Evolutionary conservation across 2,113 vertebrate genomes (phyloP), one percentile per base, ranked within the genome.

Genomic region (Vireo altiloquus): DNA sequence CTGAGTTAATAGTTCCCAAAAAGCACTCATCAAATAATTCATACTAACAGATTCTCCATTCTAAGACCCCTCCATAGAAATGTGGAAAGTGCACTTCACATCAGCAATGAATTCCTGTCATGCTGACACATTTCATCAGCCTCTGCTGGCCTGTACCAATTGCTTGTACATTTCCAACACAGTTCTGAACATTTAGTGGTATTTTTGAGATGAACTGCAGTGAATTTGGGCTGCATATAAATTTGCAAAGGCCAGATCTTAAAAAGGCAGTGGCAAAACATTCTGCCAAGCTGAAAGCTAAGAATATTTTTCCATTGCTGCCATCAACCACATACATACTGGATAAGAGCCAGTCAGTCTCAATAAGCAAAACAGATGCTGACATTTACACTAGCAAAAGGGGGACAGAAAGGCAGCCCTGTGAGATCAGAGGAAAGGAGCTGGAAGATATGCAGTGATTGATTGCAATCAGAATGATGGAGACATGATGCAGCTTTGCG

Each of bases 301-400:
- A 91, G 86, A 95, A 81, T 61, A 24, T 89, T 96, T 81, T 94
- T 89, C 83, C 87, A 60, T 46, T 84, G 64, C 89, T 91, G 89
- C 91, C 83, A 82, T 92, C 91, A 65, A 76, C 92, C 84, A 6
- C 94, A 91, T 57, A 56, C 57, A 37, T 53, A 68, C 60, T 94
- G 94, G 89, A 64, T n/a, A 89, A 69, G 25, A 92, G 92, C 94
- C 96, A 95, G 77, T 75, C 57, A 20, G 77, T 56, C 77, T 91
- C 92, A 92, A 56, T 79, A 94, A 89, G 81, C 91, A 84, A 95
- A 97, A 83, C 40, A 82, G 87, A 95, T 82, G 89, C 87, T 94
- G 87, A 90, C 89, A 92, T 84, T 94, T 92, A 75, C 47, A 60
- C 61, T 63, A 52, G 50, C 77, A 83, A 89, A 83, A 77, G 64